Base-by-base conservation (phyloP, 2,888 invertebrate species). In the Napeogenes sylphis region DNA sequence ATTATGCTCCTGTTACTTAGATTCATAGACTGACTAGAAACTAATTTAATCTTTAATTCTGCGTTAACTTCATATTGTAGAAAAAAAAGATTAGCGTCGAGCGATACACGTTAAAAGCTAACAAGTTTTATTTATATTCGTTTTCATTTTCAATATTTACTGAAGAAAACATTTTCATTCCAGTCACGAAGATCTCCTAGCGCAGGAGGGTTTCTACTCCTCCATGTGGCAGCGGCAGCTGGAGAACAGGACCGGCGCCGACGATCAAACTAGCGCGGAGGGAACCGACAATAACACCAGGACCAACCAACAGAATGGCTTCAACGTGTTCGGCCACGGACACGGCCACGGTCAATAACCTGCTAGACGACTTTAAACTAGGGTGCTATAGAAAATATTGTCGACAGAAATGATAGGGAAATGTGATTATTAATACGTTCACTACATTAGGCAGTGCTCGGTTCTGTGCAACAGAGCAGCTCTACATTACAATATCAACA, bases 161-260 rank as follows among this genome's bases (percentile, higher is more conserved):
- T 21, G 1, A 21, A 21, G 21, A 21, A 1, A 21, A 35, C 6
- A 5, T 4, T 32, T 58, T 38, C 32, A 21, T 89, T 91, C 51
- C 84, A 96, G 95, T 58, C 96, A 96, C 82, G 94, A 94, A 66
- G 92, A 94, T 56, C 87, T 96, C 4, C 82, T 96, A 56, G 88
- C 90, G 2, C 89, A 90, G 73, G 93, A 92, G 67, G 97, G 97
- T 4, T 85, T 95, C 58, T 99, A 99, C 87, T 93, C 95, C 0
- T 92, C 93, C 35, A 99, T 99, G 98, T 99, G 99, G 99, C 93
- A 94, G 71, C 95, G 97, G 71, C 98, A 98, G 76, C 84, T 96
- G 8, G 93, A 94, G 74, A 93, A 88, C 61, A 83, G 91, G 63
- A 86, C 85, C 64, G 83, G 82, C 30, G 75, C 71, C 56, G 74